Percentiles rank a stretch among this genome's conserved stretches.
phyloP scores from a whole-genome alignment of 2,797 vertebrate genomes.

The Acrossocheilus fasciatus region DNA sequence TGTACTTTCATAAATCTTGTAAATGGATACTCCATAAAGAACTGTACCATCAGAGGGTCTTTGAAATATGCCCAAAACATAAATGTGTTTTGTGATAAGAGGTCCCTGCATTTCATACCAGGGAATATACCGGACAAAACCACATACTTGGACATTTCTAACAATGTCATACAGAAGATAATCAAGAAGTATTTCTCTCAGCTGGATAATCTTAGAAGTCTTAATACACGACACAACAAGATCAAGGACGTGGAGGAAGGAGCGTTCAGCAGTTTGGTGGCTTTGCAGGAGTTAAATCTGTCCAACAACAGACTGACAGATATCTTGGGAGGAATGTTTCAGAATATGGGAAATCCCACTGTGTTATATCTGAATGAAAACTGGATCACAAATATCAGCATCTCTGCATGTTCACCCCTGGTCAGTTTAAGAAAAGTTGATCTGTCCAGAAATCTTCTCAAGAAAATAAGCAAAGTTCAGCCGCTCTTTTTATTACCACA shows the following conservation, averaged over 20 bases:
- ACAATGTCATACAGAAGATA: conserved; percentile 70
- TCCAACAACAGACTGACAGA: conserved; percentile 65
- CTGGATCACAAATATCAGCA: conserved; percentile 54
- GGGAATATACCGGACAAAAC: conserved; percentile 67
- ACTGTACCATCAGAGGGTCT: conserved; percentile 63
- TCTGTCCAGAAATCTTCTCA: conserved; percentile 69
- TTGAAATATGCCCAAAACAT: not conserved
- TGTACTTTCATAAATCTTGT: conserved; percentile 14
- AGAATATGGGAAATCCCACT: conserved; percentile 68
- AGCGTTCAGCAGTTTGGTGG: conserved; percentile 65
- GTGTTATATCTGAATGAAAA: conserved; percentile 66
- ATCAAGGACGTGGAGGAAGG: conserved; percentile 61
- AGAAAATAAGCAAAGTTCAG: conserved; percentile 36
- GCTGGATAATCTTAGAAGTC: conserved; percentile 47
- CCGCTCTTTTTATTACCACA: conserved; percentile 65
- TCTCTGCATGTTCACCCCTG: conserved; percentile 65
- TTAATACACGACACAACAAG: conserved; percentile 64
- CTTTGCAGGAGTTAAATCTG: conserved; percentile 69
- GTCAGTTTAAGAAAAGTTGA: conserved; percentile 66
- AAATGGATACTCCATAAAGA: conserved; percentile 65
- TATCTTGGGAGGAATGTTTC: conserved; percentile 66
- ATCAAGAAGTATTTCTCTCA: conserved; percentile 63
- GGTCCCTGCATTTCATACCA: conserved; percentile 63
- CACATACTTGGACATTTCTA: conserved; percentile 64
- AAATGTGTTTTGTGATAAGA: conserved; percentile 62